phyloP scores from a whole-genome alignment of 2,113 vertebrate genomes.

The Centropus unirufus region DNA sequence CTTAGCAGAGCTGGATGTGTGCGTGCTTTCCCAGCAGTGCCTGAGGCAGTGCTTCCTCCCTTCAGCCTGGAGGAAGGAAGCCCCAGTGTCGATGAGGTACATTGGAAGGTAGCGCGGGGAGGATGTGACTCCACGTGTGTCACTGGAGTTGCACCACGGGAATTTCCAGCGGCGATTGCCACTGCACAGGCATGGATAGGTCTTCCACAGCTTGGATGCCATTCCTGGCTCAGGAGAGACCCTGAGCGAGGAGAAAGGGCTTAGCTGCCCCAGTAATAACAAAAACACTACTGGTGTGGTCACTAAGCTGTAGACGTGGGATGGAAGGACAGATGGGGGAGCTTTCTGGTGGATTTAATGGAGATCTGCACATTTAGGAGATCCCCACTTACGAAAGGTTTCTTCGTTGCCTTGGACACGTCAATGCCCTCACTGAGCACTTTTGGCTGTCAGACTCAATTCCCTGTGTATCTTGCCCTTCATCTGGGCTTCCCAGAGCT shows the following conservation, averaged over 20 bases:
- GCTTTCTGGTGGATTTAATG: background rate
- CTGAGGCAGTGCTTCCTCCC: background rate
- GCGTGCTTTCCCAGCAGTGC: background rate
- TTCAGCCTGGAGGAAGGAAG: background rate
- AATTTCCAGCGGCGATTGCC: background rate
- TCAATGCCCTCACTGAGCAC: background rate
- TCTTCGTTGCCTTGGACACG: background rate
- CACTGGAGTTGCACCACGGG: background rate
- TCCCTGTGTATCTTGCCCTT: background rate
- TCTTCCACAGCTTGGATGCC: background rate
- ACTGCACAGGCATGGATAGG: background rate
- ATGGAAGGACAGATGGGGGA: background rate
- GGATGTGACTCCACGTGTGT: background rate
- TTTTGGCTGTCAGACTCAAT: background rate
- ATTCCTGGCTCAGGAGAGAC: background rate
- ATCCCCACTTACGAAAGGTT: fast-evolving
- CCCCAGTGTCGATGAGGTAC: fast-evolving
- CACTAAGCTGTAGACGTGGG: fast-evolving
- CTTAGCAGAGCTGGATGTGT: background rate
- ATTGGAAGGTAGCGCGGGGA: background rate
- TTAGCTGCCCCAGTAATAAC: background rate
- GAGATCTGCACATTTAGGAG: background rate
- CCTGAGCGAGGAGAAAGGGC: background rate
- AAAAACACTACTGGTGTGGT: background rate
- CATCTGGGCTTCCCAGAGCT: background rate